These are phyloP conservation scores for Bagarius yarrelli DNA, from an alignment of 2,113 vertebrate genomes.

Conservation along the genomic window DNA sequence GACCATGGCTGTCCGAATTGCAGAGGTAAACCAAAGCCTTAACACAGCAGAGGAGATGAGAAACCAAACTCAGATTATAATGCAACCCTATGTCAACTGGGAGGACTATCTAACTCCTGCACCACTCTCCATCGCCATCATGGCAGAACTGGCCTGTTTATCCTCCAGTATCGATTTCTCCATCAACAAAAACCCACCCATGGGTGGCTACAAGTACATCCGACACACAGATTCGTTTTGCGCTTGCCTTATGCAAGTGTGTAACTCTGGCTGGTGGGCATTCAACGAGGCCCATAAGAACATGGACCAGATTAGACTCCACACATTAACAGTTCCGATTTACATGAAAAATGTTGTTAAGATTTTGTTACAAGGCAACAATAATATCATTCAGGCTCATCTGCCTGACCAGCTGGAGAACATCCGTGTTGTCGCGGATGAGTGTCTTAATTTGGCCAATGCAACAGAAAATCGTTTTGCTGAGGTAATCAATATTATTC, in stretches of 20 bases:
- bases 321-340: slow-evolving; percentile 46
- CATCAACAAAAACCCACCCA: slow-evolving; percentile 46
- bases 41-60: slow-evolving; percentile 47
- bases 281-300: slow-evolving; percentile 28
- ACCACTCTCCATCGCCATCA: slow-evolving; percentile 57
- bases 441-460: slow-evolving; percentile 37
- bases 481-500: slow-evolving; percentile 39
- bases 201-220: slow-evolving; percentile 48
- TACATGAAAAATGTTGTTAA: slow-evolving; percentile 51
- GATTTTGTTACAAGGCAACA: slow-evolving; percentile 47
- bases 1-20: slow-evolving; percentile 19
- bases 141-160: slow-evolving; percentile 51
- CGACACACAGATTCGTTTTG: slow-evolving; percentile 55
- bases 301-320: slow-evolving; percentile 57
- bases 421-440: slow-evolving; percentile 44
- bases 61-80: slow-evolving; percentile 46
- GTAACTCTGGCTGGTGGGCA: slow-evolving; percentile 42
- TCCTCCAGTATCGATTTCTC: slow-evolving; percentile 51
- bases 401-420: slow-evolving; percentile 52
- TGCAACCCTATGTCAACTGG: slow-evolving; percentile 60
- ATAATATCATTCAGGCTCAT: slow-evolving; percentile 38
- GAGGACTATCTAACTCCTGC: slow-evolving; percentile 59
- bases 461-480: slow-evolving; percentile 23
- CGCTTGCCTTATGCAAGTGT: slow-evolving; percentile 53
- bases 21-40: slow-evolving; percentile 31